Base-by-base conservation (phyloP, 2,888 invertebrate genomes). In the Napeogenes sylphis region DNA sequence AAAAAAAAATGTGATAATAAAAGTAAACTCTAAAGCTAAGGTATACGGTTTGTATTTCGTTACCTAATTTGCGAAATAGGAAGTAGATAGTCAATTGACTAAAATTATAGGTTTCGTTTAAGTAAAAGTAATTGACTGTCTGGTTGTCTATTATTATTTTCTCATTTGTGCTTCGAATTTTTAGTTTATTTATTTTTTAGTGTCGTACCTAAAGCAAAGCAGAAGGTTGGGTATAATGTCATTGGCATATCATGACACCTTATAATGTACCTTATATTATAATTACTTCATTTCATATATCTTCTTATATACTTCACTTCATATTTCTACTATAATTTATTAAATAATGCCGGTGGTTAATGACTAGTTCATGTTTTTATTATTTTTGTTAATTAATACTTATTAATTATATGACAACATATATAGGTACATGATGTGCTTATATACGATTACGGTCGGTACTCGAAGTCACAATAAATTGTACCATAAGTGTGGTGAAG, bases 401-500 rank as follows among this genome's bases (percentile, higher is more conserved):
- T 10, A 51, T 21, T 51, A 51, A 21, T 21, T 21, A 21, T 51
- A 8, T 14, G 6, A 21, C 21, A 51, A 21, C 10, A 21, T 14
- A 51, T 35, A 13, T 47, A 21, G 21, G 21, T 47, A 47, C n/a
- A 21, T 47, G 21, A n/a, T 47, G 14, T 35, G 35, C 38, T 46
- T 59, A 62, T 56, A 58, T 47, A 62, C 38, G 35, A 51, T 62
- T 38, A 64, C 58, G 56, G 59, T 59, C 62, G 53, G 67, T 61
- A 56, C 59, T 51, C 65, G 66, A 68, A 67, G 68, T 66, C 70
- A 71, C 72, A 75, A 80, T 83, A 84, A 84, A 85, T 85, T 82
- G 77, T 73, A 78, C 77, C 75, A 77, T 81, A 82, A 87, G 86
- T 86, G 81, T 76, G 66, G 68, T 71, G 78, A 78, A 80, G 77